Conservation (phyloP, 1,140 invertebrate species). For the Drosophila aff. region DNA sequence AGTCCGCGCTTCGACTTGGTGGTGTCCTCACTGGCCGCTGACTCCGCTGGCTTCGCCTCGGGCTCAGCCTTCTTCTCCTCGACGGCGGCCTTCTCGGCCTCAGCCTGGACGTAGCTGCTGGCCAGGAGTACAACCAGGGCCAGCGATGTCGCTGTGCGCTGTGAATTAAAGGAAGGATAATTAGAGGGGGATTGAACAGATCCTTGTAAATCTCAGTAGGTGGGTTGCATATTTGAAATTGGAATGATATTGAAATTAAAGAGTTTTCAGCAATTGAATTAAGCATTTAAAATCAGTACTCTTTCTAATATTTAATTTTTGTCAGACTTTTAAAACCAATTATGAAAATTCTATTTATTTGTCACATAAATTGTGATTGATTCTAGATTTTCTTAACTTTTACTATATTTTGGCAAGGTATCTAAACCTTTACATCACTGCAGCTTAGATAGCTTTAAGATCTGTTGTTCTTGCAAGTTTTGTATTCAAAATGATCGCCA, state of each 20-base stretch:
- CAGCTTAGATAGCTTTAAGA: no score
- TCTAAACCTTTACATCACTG: background rate
- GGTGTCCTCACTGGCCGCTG: slow-evolving; percentile 85
- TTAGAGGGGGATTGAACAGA: background rate
- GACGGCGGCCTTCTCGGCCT: slow-evolving; percentile 84
- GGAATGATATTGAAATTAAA: background rate
- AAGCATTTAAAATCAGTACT: background rate
- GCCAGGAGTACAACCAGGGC: slow-evolving; percentile 86
- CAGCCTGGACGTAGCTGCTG: slow-evolving; percentile 81
- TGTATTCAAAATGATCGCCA: background rate
- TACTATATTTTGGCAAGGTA: background rate
- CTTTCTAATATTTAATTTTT: background rate
- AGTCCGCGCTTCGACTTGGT: slow-evolving; percentile 89
- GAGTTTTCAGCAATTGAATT: background rate
- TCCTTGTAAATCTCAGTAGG: no score
- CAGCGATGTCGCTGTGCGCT: slow-evolving; percentile 85
- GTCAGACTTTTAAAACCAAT: no score
- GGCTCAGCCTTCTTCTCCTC: slow-evolving; percentile 85
- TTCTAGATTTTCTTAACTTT: background rate
- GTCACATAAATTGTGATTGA: background rate
- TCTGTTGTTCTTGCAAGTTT: background rate
- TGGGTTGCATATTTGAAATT: background rate
- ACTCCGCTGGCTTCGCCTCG: slow-evolving; percentile 83
- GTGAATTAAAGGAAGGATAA: slow-evolving; percentile 19
- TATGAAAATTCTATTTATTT: background rate